phyloP scores from a whole-genome alignment of 2,113 vertebrate species.

The Phrynosoma platyrhinos region DNA sequence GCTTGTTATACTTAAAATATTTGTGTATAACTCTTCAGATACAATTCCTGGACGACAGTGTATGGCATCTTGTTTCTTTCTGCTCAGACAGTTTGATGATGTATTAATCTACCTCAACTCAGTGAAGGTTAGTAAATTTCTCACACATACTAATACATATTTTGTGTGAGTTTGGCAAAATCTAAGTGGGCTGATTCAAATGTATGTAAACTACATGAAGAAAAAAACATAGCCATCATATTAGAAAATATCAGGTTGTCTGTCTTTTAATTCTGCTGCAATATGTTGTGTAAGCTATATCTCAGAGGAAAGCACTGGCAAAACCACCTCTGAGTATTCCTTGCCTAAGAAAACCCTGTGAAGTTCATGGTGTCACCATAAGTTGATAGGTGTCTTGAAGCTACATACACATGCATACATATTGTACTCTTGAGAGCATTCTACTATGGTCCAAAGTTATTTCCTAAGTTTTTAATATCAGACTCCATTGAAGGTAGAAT shows the following conservation, averaged over 20 bases:
- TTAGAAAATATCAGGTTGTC: not conserved
- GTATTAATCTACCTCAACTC: constrained; percentile 97
- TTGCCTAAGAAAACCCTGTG: too few species aligned
- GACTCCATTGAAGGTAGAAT: not conserved
- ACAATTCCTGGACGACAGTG: constrained; percentile 97
- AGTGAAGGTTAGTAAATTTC: constrained; percentile 88
- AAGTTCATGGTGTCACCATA: too few species aligned
- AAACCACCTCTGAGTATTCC: too few species aligned
- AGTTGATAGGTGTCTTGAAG: too few species aligned
- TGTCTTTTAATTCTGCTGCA: not conserved
- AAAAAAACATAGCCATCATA: not conserved
- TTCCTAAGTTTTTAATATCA: not conserved
- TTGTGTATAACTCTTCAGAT: constrained; percentile 80
- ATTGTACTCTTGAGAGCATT: not conserved
- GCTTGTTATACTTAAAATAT: constrained; percentile 49
- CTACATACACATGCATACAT: too few species aligned
- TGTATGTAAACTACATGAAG: not conserved
- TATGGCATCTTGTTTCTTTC: constrained; percentile 98
- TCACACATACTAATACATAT: not conserved
- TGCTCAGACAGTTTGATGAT: constrained; percentile 93
- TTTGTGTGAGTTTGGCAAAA: constrained; percentile 13
- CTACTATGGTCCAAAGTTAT: not conserved
- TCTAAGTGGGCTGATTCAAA: not conserved
- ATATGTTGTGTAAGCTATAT: too few species aligned
- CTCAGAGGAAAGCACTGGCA: too few species aligned